Base-by-base conservation (phyloP, 2,797 vertebrate species). In the Rousettus madagascariensis region DNA sequence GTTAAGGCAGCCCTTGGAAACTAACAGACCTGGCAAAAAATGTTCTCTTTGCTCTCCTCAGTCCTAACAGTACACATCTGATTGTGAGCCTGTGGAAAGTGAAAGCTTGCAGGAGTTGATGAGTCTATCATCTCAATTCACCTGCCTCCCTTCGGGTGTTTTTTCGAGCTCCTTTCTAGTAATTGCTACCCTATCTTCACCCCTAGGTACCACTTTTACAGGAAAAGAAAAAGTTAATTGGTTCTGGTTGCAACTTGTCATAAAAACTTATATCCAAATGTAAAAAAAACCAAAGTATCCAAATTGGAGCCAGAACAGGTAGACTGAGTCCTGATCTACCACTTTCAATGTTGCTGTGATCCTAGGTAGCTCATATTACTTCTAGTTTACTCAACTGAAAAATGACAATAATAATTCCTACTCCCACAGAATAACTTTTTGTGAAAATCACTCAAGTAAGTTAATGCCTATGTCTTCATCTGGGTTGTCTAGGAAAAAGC, bases 121-220 rank as follows among this genome's bases (percentile, higher is more conserved):
- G 0, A 22, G 5, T n/a, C 51, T 16, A 11, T 83, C 30, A 20
- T 49, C 63, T 87, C 68, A 13, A 38, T 33, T 22, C 65, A 41
- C 20, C 68, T 5, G 55, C n/a, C 77, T 77, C 28, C 38, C 89
- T 68, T 66, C 33, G 19, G 41, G 28, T 71, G 30, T 10, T 4
- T 74, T 36, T 86, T 74, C 43, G 33, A 2, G 63, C 72, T 85
- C 74, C 49, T 95, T 95, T 82, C 91, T 36, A 43, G 30, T 10
- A 16, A 71, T 49, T 74, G 11, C 46, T 33, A 6, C 11, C 4
- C 43, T 1, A 12, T 7, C 4, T n/a, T 24, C 11, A 38, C 17
- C 8, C 41, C 28, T n/a, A 43, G 33, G 69, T 17, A 8, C 19
- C 15, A 16, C 49, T 49, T 49, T 49, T 49, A 49, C 43, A 38